These are phyloP conservation scores for Probosciger aterrimus DNA, from an alignment of 2,113 vertebrate species.

Conservation along the genomic window DNA sequence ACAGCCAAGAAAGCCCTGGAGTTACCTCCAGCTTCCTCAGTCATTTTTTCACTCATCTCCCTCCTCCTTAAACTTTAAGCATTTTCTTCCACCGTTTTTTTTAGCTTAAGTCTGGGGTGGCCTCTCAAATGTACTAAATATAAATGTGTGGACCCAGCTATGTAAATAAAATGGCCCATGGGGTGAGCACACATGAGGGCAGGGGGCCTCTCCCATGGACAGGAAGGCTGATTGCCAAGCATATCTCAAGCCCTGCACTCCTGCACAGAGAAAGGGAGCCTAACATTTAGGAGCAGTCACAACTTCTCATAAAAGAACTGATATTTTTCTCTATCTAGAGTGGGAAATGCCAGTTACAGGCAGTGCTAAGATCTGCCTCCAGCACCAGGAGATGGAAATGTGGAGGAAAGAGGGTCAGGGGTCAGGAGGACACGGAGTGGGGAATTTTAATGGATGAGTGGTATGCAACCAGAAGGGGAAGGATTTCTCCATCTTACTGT, in stretches of 20 bases:
- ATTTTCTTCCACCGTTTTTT: background rate
- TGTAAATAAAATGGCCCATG: conserved; percentile 7
- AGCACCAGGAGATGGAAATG: background rate
- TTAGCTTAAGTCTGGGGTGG: background rate
- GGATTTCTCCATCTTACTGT: background rate
- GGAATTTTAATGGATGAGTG: background rate
- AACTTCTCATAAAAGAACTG: background rate
- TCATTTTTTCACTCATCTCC: background rate
- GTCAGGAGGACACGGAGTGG: background rate
- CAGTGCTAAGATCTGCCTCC: background rate
- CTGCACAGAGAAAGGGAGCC: background rate
- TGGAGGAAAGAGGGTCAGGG: background rate
- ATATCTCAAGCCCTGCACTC: background rate
- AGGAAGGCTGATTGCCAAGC: background rate
- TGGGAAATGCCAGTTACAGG: background rate
- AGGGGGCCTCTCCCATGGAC: conserved; percentile 3
- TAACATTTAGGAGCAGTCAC: background rate
- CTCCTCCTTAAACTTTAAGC: background rate
- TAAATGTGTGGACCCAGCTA: conserved; percentile 18
- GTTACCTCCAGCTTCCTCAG: background rate
- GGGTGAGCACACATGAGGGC: background rate
- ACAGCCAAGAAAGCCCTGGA: background rate
- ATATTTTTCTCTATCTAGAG: background rate
- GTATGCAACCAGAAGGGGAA: background rate
- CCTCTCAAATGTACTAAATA: conserved; percentile 13